These are phyloP conservation scores for Mya arenaria DNA, from an alignment of 1,140 invertebrate species.

Conservation along the genomic window DNA sequence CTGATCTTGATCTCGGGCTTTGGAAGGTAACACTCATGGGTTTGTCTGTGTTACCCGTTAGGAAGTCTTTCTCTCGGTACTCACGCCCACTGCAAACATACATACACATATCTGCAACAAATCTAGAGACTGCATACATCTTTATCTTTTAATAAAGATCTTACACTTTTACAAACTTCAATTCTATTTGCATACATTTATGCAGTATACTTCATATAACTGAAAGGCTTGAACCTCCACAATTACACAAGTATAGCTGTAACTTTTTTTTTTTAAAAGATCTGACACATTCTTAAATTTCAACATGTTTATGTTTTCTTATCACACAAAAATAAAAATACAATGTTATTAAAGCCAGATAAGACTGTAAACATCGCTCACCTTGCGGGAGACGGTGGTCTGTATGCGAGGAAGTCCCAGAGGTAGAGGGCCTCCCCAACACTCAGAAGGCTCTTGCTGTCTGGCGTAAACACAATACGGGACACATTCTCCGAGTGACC, in stretches of 20 bases:
- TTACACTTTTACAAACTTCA: too few species aligned
- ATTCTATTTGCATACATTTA: too few species aligned
- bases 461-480: constrained; percentile 76
- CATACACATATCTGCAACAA: background rate
- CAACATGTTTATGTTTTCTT: too few species aligned
- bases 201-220: too few species aligned
- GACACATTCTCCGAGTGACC: constrained; percentile 78
- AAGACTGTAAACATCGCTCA: too few species aligned
- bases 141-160: background rate
- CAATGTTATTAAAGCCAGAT: too few species aligned
- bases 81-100: constrained; percentile 57
- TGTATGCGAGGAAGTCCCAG: constrained; percentile 78
- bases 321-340: too few species aligned
- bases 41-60: constrained; percentile 33
- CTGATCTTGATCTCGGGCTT: background rate
- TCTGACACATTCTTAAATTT: too few species aligned
- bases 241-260: too few species aligned
- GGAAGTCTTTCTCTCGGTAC: constrained; percentile 53
- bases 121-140: background rate
- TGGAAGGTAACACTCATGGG: constrained; percentile 34
- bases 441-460: constrained; percentile 73
- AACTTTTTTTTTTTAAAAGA: too few species aligned
- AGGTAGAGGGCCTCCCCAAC: constrained; percentile 80
- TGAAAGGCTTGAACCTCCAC: too few species aligned
- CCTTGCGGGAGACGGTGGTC: constrained; percentile 64